A percentile compares a stretch with the other conserved stretches of the same genome.
phyloP scores from a whole-genome alignment of 2,888 invertebrate species.

The Lypha dubia region DNA sequence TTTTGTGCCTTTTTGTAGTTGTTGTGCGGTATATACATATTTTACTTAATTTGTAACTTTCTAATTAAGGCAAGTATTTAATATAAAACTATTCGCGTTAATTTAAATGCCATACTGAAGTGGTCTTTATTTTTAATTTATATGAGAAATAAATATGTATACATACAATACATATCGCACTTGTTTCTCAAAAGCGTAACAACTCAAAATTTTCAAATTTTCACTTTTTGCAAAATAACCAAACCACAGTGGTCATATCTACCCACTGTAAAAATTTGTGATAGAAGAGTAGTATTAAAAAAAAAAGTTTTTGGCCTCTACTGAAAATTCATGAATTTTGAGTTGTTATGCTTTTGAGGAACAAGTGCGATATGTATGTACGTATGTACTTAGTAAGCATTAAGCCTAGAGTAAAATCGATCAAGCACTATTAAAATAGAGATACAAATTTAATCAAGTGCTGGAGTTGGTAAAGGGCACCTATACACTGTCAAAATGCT shows the following conservation, averaged over 20 bases:
- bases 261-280: too few species aligned
- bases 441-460: not conserved
- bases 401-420: not conserved
- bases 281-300: too few species aligned
- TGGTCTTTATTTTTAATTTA: conserved; percentile 63
- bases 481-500: too few species aligned
- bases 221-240: too few species aligned
- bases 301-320: too few species aligned
- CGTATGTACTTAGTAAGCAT: conserved; percentile 6
- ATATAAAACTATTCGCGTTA: conserved; percentile 48
- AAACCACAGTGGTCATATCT: too few species aligned
- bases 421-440: not conserved
- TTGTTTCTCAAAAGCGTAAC: too few species aligned
- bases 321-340: too few species aligned
- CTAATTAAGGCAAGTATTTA: conserved; percentile 47
- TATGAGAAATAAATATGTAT: conserved; percentile 17
- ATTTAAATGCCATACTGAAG: conserved; percentile 64
- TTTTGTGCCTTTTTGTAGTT: conserved; percentile 57
- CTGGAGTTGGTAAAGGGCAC: conserved; percentile 7
- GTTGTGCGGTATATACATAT: conserved; percentile 38
- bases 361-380: too few species aligned
- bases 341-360: too few species aligned
- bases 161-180: too few species aligned
- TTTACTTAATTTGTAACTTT: conserved; percentile 1
- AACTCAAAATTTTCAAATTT: too few species aligned